Percentiles rank a stretch among this genome's conserved stretches.
Evolutionary conservation across 2,797 vertebrate genomes (phyloP).

Genomic region (Pseudochromis fuscus): DNA sequence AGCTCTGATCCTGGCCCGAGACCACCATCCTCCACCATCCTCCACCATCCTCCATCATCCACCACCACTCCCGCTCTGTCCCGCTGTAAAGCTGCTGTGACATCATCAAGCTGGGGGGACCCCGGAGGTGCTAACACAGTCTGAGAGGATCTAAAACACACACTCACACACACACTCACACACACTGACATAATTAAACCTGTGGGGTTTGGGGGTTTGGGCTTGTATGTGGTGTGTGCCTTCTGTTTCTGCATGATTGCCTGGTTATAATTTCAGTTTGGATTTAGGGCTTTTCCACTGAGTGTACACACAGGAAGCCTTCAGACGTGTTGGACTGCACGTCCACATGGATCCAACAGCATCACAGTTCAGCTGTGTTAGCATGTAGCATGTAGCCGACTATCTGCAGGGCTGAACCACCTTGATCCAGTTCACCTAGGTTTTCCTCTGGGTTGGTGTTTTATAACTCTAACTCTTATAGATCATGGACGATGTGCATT

Average conservation of each 20-base stretch:
- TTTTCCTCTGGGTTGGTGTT: neutral
- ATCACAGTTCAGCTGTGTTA: neutral
- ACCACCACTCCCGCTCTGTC: too few relatives aligned
- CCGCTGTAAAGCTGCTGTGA: constrained; percentile 41
- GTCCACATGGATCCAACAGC: neutral
- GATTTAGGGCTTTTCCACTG: constrained; percentile 43
- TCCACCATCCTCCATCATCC: constrained; percentile 20
- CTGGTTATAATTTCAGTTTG: constrained; percentile 42
- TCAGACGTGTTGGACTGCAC: constrained; percentile 19
- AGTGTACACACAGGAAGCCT: constrained; percentile 24
- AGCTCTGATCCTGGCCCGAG: constrained; percentile 9
- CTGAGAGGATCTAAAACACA: constrained; percentile 36
- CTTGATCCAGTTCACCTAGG: neutral
- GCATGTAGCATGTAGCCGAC: neutral
- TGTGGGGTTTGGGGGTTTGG: constrained; percentile 48
- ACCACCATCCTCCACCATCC: constrained; percentile 23
- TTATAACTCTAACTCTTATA: too few relatives aligned
- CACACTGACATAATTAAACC: constrained; percentile 54
- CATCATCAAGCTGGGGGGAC: constrained; percentile 59
- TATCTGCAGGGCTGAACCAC: neutral
- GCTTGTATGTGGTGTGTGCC: constrained; percentile 30
- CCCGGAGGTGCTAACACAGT: constrained; percentile 29
- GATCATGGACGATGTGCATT: too few relatives aligned
- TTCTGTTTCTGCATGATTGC: constrained; percentile 56
- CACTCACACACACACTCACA: constrained; percentile 17